Evolutionary conservation across 2,888 invertebrate species (phyloP), one percentile per base, ranked within the genome.

Genomic region (Nebria brevicollis): DNA sequence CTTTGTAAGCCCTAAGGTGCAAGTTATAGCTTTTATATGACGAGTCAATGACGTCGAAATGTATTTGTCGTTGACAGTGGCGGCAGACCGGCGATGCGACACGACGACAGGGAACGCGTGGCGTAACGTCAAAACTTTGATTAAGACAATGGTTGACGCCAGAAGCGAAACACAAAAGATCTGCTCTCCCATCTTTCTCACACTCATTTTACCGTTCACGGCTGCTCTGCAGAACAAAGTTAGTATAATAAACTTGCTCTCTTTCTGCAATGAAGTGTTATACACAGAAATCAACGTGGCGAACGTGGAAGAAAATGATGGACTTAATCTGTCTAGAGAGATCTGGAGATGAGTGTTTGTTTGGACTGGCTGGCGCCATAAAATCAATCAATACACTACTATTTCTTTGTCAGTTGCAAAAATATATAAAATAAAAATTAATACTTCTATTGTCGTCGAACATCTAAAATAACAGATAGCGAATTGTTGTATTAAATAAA

Each of bases 131-230:
- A 54, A 54, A 54, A 54, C 54, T 54, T 54, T 54, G 54, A 54
- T 54, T 54, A 54, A 54, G 54, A 54, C 54, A 54, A 54, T 54
- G 54, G 54, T 54, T 54, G 54, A 54, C 54, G 54, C 54, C 54
- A 54, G 54, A 54, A 54, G 54, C 54, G 11, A 54, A 54, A 54
- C 54, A 54, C 54, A 54, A 54, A 54, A 54, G 54, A 54, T 11
- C 54, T 54, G 54, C 13, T 54, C 2, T 54, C 8, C 13, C 8
- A 13, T 54, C 54, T 54, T 54, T 54, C 6, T 54, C 7, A 8
- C 54, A 54, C 54, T 54, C 54, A 7, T 34, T 34, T 34, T 34
- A 2, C 34, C 34, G 34, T 34, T 34, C 34, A 7, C 54, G 54
- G 54, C 5, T 54, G 54, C 13, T 11, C 54, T n/a, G 54, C 54